These are phyloP conservation scores for Manduca sexta DNA, from an alignment of 1,140 invertebrate genomes.

Conservation along the genomic window DNA sequence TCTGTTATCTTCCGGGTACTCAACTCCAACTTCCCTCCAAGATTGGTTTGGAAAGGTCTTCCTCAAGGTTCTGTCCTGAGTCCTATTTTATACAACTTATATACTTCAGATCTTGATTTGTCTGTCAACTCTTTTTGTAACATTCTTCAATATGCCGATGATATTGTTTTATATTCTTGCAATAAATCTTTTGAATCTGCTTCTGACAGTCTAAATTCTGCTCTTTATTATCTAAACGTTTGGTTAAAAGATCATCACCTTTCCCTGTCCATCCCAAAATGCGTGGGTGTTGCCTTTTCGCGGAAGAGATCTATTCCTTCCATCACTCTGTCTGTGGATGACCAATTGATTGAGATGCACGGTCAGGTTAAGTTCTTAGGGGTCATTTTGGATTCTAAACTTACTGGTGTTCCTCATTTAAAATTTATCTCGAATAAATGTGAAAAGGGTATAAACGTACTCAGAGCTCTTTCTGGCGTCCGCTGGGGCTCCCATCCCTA, in stretches of 20 bases:
- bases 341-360: too few species aligned
- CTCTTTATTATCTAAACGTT: background rate
- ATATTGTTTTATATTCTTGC: background rate
- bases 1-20: background rate
- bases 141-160: background rate
- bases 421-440: too few species aligned
- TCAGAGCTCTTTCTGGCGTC: too few species aligned
- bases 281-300: background rate
- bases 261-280: background rate
- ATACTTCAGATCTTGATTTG: constrained; percentile 10
- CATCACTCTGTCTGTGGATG: too few species aligned
- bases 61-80: constrained; percentile 19
- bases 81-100: constrained; percentile 18
- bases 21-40: background rate
- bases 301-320: too few species aligned
- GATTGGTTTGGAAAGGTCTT: constrained; percentile 14
- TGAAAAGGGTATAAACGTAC: too few species aligned
- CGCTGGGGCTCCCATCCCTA: too few species aligned
- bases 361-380: too few species aligned
- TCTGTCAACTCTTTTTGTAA: constrained; percentile 5
- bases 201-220: background rate
- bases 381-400: too few species aligned
- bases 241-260: background rate
- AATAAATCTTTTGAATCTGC: background rate
- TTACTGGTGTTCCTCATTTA: too few species aligned